Conservation (phyloP, 2,797 vertebrate genomes). For the Etheostoma nigrum region DNA sequence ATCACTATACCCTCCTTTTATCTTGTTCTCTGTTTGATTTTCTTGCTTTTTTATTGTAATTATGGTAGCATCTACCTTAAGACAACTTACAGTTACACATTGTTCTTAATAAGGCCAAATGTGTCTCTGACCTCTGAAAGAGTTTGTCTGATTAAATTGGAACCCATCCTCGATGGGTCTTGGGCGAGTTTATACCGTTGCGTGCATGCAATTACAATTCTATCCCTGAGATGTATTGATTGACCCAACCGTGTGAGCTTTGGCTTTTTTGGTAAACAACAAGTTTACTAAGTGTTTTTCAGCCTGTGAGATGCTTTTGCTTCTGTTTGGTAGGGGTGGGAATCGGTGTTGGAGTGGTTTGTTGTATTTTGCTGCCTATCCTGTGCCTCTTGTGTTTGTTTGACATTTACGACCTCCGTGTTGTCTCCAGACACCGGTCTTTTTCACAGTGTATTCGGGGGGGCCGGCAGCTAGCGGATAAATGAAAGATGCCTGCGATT, state of each 20-base stretch:
- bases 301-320: neutral
- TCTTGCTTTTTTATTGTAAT: constrained; percentile 36
- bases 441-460: too few relatives aligned
- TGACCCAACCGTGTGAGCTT: neutral
- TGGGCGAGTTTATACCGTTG: constrained; percentile 22
- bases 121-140: constrained; percentile 50
- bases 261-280: too few relatives aligned
- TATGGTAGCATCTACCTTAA: neutral
- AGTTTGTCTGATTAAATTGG: constrained; percentile 53
- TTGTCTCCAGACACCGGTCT: too few relatives aligned
- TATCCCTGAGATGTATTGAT: constrained; percentile 27
- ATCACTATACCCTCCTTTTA: neutral
- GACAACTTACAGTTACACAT: constrained; percentile 14
- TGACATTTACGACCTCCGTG: too few relatives aligned
- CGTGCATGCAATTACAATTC: constrained; percentile 35
- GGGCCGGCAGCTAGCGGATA: too few relatives aligned
- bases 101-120: constrained; percentile 50
- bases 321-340: neutral
- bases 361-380: too few relatives aligned
- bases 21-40: neutral
- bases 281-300: neutral
- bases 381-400: too few relatives aligned
- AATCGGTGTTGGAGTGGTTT: too few relatives aligned
- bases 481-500: too few relatives aligned
- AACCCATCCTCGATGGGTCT: constrained; percentile 14